Conservation (phyloP, 2,113 vertebrate genomes). For the Bettongia penicillata region DNA sequence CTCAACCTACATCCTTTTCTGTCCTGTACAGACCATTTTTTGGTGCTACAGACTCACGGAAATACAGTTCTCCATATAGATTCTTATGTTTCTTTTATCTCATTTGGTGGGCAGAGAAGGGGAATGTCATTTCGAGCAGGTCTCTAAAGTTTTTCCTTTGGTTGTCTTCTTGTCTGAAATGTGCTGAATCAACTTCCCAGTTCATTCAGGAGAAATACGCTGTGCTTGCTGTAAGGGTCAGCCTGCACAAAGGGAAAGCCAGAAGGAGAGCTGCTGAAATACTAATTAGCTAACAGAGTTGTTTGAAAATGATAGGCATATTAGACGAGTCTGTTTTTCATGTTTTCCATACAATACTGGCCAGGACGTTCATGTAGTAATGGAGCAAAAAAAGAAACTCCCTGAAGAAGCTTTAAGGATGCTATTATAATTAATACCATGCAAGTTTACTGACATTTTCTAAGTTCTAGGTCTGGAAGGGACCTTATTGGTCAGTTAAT, state of each 20-base stretch:
- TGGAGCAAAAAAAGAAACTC: background rate
- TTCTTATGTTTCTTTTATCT: slow-evolving; percentile 25
- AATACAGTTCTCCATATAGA: slow-evolving; percentile 36
- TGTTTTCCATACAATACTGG: background rate
- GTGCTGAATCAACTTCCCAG: background rate
- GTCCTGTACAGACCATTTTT: background rate
- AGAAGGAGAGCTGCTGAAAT: background rate
- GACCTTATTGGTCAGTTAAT: background rate
- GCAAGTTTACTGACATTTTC: background rate
- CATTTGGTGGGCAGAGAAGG: background rate
- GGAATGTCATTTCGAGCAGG: background rate
- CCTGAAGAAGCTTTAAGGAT: background rate
- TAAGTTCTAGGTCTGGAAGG: background rate
- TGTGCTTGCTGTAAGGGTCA: background rate
- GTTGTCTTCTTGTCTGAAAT: background rate
- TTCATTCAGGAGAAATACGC: slow-evolving; percentile 9
- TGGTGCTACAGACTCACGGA: slow-evolving; percentile 16
- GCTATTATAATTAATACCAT: background rate
- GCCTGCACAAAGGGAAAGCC: background rate
- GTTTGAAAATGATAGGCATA: background rate
- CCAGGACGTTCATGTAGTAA: background rate
- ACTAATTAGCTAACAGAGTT: background rate
- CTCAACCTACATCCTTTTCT: background rate
- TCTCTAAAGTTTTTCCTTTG: background rate
- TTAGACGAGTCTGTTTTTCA: background rate